Evolutionary conservation across 1,140 invertebrate genomes (phyloP).

Genomic region (Oreohelix idahoensis): DNA sequence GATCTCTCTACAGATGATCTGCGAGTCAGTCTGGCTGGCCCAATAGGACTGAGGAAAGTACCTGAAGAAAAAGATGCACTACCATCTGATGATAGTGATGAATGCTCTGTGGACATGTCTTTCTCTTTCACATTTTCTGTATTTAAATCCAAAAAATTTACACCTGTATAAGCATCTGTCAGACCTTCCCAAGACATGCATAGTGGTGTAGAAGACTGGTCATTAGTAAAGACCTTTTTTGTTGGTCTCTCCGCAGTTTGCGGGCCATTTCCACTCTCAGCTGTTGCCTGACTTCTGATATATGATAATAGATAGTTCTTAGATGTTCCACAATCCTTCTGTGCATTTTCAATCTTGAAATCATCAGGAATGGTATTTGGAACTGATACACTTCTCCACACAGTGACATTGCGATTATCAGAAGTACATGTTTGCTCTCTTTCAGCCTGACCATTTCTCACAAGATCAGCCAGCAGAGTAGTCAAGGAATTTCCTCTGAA

Average conservation of each 20-base stretch:
- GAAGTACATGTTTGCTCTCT: neutral
- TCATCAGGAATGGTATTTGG: conserved; percentile 25
- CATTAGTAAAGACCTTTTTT: neutral
- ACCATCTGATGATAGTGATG: neutral
- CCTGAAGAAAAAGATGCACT: neutral
- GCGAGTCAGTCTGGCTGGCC: conserved; percentile 30
- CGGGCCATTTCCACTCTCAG: neutral
- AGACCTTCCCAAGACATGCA: neutral
- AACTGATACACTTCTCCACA: conserved; percentile 29
- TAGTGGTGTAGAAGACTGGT: neutral
- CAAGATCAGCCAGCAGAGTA: conserved; percentile 10
- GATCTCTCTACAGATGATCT: conserved; percentile 32
- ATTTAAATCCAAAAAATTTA: neutral
- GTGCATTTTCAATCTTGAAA: neutral
- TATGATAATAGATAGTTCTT: neutral
- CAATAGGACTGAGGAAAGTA: conserved; percentile 34
- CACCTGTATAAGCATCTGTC: neutral
- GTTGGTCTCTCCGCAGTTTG: neutral
- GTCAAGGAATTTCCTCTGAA: neutral
- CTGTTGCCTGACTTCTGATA: neutral
- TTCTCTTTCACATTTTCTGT: neutral
- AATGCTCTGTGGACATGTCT: neutral
- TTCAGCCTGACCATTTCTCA: neutral
- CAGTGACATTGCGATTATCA: neutral
- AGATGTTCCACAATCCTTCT: neutral